These are phyloP conservation scores for Eupithecia subfuscata DNA, from an alignment of 2,888 invertebrate genomes.

Conservation along the genomic window DNA sequence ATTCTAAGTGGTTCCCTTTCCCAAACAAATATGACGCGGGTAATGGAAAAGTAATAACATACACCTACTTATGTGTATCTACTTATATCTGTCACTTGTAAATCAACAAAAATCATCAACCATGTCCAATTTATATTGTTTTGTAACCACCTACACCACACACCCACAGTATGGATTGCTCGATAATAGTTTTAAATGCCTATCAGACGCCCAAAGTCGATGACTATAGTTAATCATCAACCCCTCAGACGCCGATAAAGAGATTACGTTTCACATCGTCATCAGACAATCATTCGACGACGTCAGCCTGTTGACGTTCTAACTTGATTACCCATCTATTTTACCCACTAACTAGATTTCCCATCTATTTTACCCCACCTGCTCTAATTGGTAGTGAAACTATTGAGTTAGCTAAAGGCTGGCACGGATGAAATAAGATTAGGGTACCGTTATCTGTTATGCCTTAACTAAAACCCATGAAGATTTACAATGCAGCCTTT, in stretches of 20 bases:
- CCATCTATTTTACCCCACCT: conserved; percentile 53
- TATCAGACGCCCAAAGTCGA: background rate
- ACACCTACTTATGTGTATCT: too few species aligned
- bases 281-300: conserved; percentile 65
- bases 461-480: background rate
- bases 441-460: background rate
- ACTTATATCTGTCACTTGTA: too few species aligned
- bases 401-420: conserved; percentile 47
- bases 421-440: background rate
- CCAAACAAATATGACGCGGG: too few species aligned
- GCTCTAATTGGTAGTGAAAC: conserved; percentile 67
- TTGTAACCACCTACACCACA: too few species aligned
- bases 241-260: conserved; percentile 7
- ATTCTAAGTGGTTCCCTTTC: too few species aligned
- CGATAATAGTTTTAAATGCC: background rate
- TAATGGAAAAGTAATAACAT: too few species aligned
- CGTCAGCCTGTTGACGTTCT: conserved; percentile 63
- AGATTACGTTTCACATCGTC: conserved; percentile 47
- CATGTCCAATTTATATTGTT: too few species aligned
- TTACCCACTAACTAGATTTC: conserved; percentile 41
- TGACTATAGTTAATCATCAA: background rate
- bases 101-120: too few species aligned
- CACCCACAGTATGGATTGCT: background rate
- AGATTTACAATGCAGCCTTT: too few species aligned
- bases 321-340: conserved; percentile 63